These are phyloP conservation scores for Smutsia temminckii DNA, from an alignment of 2,797 vertebrate species.

Conservation along the genomic window DNA sequence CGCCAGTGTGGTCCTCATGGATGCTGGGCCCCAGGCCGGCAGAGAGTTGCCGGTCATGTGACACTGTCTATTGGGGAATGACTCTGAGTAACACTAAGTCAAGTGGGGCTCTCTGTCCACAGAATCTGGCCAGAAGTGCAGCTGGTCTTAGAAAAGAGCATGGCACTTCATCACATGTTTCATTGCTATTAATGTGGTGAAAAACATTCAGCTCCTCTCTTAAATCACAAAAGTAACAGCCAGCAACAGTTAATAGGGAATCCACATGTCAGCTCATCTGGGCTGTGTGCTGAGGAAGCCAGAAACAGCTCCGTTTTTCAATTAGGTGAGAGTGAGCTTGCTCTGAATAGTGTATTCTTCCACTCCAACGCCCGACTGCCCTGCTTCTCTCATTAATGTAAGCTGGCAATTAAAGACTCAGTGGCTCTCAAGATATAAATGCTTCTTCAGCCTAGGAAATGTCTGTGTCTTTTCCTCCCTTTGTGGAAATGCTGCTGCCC, in stretches of 20 bases:
- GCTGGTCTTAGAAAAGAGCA: constrained; percentile 49
- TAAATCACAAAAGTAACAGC: constrained; percentile 59
- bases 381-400: constrained; percentile 78
- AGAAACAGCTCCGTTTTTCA: constrained; percentile 78
- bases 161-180: constrained; percentile 68
- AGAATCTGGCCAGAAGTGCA: not conserved
- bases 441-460: constrained; percentile 41
- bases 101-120: not conserved
- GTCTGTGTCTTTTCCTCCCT: constrained; percentile 62
- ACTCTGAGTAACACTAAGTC: not conserved
- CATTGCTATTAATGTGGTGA: constrained; percentile 68
- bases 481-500: constrained; percentile 16
- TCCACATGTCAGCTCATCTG: constrained; percentile 72
- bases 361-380: not conserved
- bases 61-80: not conserved
- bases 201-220: constrained; percentile 73
- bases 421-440: constrained; percentile 58
- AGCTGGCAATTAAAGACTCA: constrained; percentile 75
- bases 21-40: not conserved
- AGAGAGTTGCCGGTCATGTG: not conserved
- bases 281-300: constrained; percentile 75
- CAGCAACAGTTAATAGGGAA: constrained; percentile 79
- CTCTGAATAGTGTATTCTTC: constrained; percentile 52
- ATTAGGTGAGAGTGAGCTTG: constrained; percentile 75
- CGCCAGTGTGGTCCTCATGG: not conserved